phyloP scores from a whole-genome alignment of 37 sponge, comb jelly and placozoan species.

The Agelas oroides region DNA sequence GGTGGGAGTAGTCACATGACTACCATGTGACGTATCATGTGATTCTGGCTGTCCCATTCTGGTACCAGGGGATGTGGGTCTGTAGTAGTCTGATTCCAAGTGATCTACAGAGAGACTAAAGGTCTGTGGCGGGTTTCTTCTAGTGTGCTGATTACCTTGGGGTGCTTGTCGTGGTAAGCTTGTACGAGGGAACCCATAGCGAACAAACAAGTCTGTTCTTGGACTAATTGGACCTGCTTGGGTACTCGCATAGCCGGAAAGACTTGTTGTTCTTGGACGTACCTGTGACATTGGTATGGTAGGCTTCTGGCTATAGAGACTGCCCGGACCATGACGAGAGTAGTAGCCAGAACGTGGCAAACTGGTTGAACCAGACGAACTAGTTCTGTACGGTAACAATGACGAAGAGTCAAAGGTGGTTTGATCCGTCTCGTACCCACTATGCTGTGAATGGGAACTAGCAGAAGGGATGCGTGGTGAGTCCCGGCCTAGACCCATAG shows the following conservation, averaged over 20 bases:
- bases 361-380: not conserved
- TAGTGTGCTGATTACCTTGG: too few relatives aligned
- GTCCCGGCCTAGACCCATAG: not conserved
- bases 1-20: conserved; percentile 2
- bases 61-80: not conserved
- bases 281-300: not conserved
- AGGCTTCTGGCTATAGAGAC: not conserved
- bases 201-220: too few relatives aligned
- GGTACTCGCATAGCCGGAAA: not conserved
- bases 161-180: too few relatives aligned
- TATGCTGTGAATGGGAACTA: not conserved
- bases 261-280: not conserved
- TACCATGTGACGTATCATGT: conserved; percentile 1
- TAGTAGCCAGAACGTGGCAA: not conserved
- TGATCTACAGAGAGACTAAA: conserved; percentile 37
- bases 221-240: too few relatives aligned
- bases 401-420: not conserved
- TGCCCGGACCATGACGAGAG: not conserved
- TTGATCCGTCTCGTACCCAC: not conserved
- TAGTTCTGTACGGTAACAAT: not conserved
- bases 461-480: not conserved
- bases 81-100: conserved; percentile 16
- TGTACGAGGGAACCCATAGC: too few relatives aligned
- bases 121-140: too few relatives aligned
- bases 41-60: too few relatives aligned